A percentile compares a stretch with the other conserved stretches of the same genome.
phyloP scores from a whole-genome alignment of 2,888 invertebrate species.

The Corythucha ciliata region DNA sequence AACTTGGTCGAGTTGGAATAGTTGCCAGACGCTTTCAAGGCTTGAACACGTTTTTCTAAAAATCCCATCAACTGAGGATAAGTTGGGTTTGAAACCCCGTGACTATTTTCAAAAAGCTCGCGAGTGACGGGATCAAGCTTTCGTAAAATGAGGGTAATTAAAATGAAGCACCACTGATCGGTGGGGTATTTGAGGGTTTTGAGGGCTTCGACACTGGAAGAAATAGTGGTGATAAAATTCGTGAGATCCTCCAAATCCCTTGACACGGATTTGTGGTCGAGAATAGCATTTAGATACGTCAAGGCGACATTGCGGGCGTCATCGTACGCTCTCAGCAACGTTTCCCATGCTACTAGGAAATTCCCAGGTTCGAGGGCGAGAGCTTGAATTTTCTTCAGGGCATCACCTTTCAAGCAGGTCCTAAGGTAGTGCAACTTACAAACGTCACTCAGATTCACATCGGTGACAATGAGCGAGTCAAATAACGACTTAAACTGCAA shows the following conservation, averaged over 20 bases:
- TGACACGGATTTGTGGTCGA: slow-evolving; percentile 7
- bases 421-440: no score
- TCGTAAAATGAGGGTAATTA: slow-evolving; percentile 1
- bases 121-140: slow-evolving; percentile 8
- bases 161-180: slow-evolving; percentile 1
- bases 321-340: no score
- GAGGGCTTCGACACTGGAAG: slow-evolving; percentile 1
- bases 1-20: no score
- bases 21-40: no score
- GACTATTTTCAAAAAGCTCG: slow-evolving; percentile 13
- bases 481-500: no score
- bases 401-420: no score
- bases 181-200: neutral
- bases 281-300: slow-evolving; percentile 3
- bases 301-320: no score
- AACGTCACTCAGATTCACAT: no score
- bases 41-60: neutral
- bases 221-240: slow-evolving; percentile 1
- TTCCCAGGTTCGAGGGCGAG: no score
- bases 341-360: no score
- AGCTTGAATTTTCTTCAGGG: no score
- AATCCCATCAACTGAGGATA: neutral
- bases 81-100: neutral
- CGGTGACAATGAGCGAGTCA: no score
- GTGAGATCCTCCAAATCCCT: slow-evolving; percentile 5